These are phyloP conservation scores for Diploptera punctata DNA, from an alignment of 2,888 invertebrate species.

Conservation along the genomic window DNA sequence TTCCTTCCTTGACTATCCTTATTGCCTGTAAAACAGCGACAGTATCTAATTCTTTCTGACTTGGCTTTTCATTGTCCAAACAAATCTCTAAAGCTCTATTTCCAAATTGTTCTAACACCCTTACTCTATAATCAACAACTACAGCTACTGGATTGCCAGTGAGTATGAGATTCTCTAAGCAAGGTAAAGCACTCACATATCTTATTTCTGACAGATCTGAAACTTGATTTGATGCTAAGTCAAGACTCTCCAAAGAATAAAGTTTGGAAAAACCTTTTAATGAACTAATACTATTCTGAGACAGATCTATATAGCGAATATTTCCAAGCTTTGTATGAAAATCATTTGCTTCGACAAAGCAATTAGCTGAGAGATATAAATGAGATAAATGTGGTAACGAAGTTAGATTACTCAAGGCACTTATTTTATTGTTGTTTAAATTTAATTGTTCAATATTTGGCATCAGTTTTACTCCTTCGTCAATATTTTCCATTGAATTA, in stretches of 20 bases:
- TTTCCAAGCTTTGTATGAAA: slow-evolving; percentile 89
- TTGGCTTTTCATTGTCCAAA: slow-evolving; percentile 86
- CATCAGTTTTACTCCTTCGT: slow-evolving; percentile 79
- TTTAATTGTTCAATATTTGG: slow-evolving; percentile 74
- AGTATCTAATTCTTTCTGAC: slow-evolving; percentile 89
- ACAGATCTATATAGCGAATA: slow-evolving; percentile 82
- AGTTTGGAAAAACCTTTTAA: slow-evolving; percentile 79
- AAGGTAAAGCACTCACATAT: slow-evolving; percentile 80
- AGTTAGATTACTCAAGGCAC: slow-evolving; percentile 76
- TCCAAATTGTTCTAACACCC: slow-evolving; percentile 87
- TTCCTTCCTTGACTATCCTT: slow-evolving; percentile 75
- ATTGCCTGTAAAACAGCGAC: slow-evolving; percentile 90
- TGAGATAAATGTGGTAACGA: slow-evolving; percentile 77
- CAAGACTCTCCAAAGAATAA: slow-evolving; percentile 84
- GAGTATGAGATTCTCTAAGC: slow-evolving; percentile 84
- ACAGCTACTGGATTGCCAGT: slow-evolving; percentile 91
- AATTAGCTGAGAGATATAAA: slow-evolving; percentile 82
- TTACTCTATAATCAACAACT: slow-evolving; percentile 87
- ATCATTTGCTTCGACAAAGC: slow-evolving; percentile 72
- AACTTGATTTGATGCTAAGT: slow-evolving; percentile 87
- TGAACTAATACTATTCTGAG: slow-evolving; percentile 80
- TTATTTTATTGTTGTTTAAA: slow-evolving; percentile 80
- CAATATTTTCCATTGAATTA: slow-evolving; percentile 78
- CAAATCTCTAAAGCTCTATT: slow-evolving; percentile 82
- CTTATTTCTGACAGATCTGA: slow-evolving; percentile 81